Evolutionary conservation across 2,888 invertebrate genomes (phyloP), one percentile per base, ranked within the genome.

Genomic region (Ecdyonurus torrentis): DNA sequence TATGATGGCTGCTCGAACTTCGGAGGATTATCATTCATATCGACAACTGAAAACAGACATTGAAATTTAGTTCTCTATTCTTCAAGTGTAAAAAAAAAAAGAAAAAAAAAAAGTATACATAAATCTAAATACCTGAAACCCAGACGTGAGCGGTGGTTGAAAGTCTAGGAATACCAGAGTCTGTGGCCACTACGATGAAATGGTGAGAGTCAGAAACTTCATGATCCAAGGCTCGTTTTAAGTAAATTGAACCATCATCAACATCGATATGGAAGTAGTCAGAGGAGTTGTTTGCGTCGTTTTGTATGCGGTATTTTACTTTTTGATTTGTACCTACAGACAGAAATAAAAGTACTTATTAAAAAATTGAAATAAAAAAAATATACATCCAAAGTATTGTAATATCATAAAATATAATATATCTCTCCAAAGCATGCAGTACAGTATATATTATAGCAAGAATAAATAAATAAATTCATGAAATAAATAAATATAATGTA

Each of bases 1-100:
- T 92, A 89, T 25, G 89, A 85, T 20, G 82, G 79, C 70, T 90
- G 87, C 72, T 91, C 89, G 76, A 93, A 87, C 71, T 83, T 83
- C 23, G 95, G 95, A 60, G 90, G 83, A 73, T 89, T 91, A 77
- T 96, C 95, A 76, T 95, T 95, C 77, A 91, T 85, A 77, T 95
- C 94, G 67, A 86, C 78, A 65, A 95, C 91, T 82, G 74, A 5
- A 67, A 67, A n/a, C n/a, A n/a, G n/a, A n/a, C n/a, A n/a, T n/a
- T n/a, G n/a, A n/a, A n/a, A n/a, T n/a, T n/a, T n/a, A n/a, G n/a
- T n/a, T n/a, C n/a, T n/a, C n/a, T n/a, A n/a, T n/a, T n/a, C n/a
- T n/a, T n/a, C n/a, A n/a, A n/a, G n/a, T n/a, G n/a, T n/a, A n/a
- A n/a, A n/a, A 70, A 37, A 72, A 71, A 64, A 65, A 18, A 63